Conservation (phyloP, 1,140 invertebrate species). For the Sminthurides bifidus region DNA sequence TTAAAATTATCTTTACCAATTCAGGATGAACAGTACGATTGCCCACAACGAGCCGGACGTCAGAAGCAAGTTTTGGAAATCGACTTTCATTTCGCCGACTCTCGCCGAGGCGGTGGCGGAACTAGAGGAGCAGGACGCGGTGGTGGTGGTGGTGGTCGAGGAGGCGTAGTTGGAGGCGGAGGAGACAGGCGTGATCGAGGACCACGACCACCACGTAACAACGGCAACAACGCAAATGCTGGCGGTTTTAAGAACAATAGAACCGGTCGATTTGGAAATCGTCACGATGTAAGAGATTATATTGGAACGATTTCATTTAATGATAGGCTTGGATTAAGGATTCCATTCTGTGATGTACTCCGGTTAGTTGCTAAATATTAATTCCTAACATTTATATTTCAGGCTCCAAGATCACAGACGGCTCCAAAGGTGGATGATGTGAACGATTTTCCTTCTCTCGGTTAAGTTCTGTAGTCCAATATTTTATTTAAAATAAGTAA, state of each 20-base stretch:
- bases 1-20: slow-evolving; percentile 14
- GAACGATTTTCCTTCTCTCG: slow-evolving; percentile 83
- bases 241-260: slow-evolving; percentile 25
- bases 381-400: background rate
- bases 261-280: slow-evolving; percentile 31
- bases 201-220: background rate
- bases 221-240: background rate
- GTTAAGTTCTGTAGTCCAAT: slow-evolving; percentile 40
- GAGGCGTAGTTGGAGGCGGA: slow-evolving; percentile 34
- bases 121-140: slow-evolving; percentile 50
- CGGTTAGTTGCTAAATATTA: too few species aligned
- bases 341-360: too few species aligned
- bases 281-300: slow-evolving; percentile 15
- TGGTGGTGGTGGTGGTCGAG: slow-evolving; percentile 39
- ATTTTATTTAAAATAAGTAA: slow-evolving; percentile 7
- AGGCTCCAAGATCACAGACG: slow-evolving; percentile 37
- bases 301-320: background rate
- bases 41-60: slow-evolving; percentile 72
- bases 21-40: slow-evolving; percentile 45
- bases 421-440: slow-evolving; percentile 91
- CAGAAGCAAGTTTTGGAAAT: slow-evolving; percentile 78
- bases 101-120: slow-evolving; percentile 53
- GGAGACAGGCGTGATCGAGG: slow-evolving; percentile 33
- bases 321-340: too few species aligned
- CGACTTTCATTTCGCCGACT: slow-evolving; percentile 78